Evolutionary conservation across 92 coral and sea anemone genomes (phyloP).

Genomic region (Umimayanthus chanpuru): DNA sequence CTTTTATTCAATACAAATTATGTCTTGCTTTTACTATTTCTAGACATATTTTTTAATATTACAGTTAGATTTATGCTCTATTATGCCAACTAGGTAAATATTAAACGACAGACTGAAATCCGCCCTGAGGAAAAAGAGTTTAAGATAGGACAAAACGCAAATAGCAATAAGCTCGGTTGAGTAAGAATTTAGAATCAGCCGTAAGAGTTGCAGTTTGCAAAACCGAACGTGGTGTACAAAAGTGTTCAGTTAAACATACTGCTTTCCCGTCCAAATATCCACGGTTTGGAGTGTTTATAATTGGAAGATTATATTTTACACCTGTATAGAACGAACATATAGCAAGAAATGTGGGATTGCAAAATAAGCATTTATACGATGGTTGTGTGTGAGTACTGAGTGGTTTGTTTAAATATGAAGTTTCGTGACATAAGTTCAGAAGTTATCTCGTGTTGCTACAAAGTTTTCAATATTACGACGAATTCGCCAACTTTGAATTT

Average conservation of each 20-base stretch:
- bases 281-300: not conserved
- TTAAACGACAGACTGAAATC: no score
- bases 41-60: no score
- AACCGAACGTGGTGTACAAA: not conserved
- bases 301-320: constrained; percentile 24
- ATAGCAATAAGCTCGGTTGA: no score
- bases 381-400: not conserved
- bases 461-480: not conserved
- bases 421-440: not conserved
- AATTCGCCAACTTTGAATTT: no score
- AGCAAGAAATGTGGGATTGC: constrained; percentile 2
- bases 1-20: no score
- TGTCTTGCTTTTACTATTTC: no score
- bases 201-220: not conserved
- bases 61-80: no score
- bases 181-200: not conserved
- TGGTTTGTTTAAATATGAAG: not conserved
- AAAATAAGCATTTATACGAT: not conserved
- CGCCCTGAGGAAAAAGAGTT: no score
- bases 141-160: no score
- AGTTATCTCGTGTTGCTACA: not conserved
- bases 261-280: not conserved
- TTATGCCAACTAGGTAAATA: no score
- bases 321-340: constrained; percentile 3
- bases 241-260: not conserved